phyloP scores from a whole-genome alignment of 2,113 vertebrate species.

The Campylorhamphus procurvoides region DNA sequence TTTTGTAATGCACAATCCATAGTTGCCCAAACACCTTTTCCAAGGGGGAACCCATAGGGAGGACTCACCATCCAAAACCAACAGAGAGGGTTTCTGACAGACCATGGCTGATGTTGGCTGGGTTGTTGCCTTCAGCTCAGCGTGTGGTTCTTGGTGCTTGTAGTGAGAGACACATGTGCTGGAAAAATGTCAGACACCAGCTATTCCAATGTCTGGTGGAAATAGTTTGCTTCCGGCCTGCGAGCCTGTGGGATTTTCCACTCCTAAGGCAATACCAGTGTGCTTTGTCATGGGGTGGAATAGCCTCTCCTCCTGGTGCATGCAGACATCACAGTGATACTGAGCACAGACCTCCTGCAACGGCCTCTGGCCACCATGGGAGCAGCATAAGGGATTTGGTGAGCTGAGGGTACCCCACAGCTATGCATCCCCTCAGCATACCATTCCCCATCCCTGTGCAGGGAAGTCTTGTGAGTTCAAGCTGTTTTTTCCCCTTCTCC shows the following conservation, averaged over 20 bases:
- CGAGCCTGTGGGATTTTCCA: not conserved
- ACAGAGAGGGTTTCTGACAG: not conserved
- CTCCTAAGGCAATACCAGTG: not conserved
- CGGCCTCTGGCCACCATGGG: not conserved
- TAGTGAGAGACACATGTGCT: not conserved
- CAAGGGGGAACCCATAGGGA: not conserved
- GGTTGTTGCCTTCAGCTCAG: not conserved
- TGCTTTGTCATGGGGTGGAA: not conserved
- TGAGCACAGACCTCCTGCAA: not conserved
- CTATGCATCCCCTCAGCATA: rapidly evolving
- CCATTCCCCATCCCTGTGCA: not conserved
- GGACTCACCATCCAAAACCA: not conserved
- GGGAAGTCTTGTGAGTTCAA: not conserved
- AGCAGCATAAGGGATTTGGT: not conserved
- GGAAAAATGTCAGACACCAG: not conserved
- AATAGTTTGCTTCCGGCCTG: not conserved
- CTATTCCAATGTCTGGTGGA: not conserved
- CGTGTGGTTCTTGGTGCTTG: not conserved
- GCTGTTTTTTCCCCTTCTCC: not conserved
- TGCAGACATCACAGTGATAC: rapidly evolving
- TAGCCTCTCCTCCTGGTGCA: not conserved
- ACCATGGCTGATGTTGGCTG: not conserved
- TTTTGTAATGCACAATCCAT: not conserved
- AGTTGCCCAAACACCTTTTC: not conserved
- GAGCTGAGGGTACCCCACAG: not conserved